These are phyloP conservation scores for Mythimna vitellina DNA, from an alignment of 2,888 invertebrate genomes.

Conservation along the genomic window DNA sequence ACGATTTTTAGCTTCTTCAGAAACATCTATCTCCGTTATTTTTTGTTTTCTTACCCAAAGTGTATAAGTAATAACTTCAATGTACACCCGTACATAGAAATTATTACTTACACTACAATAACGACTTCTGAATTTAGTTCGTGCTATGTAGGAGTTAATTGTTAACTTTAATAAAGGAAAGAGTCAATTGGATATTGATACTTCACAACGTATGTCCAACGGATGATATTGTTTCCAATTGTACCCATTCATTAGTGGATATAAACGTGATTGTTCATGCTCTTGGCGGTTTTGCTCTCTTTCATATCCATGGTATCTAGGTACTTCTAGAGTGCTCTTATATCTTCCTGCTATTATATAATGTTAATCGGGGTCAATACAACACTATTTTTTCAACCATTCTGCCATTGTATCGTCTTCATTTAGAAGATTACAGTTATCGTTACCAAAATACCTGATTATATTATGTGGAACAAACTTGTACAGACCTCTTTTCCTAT, in stretches of 20 bases:
- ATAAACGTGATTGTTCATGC: neutral
- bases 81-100: too few relatives aligned
- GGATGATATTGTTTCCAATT: constrained; percentile 12
- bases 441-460: neutral
- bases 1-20: neutral
- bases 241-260: constrained; percentile 2
- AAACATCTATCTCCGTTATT: too few relatives aligned
- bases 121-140: too few relatives aligned
- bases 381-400: neutral
- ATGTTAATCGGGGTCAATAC: neutral
- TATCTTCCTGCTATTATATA: neutral
- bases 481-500: constrained; percentile 6
- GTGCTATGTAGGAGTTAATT: neutral
- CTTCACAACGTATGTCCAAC: neutral
- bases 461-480: neutral
- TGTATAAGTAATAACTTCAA: neutral
- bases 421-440: neutral
- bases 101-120: too few relatives aligned
- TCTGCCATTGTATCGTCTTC: neutral
- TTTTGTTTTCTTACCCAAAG: too few relatives aligned
- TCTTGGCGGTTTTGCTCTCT: neutral
- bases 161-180: neutral
- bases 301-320: neutral
- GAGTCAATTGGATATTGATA: constrained; percentile 4
- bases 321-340: neutral